Conservation (phyloP, 2,113 vertebrate genomes). For the Rhizomys pruinosus region DNA sequence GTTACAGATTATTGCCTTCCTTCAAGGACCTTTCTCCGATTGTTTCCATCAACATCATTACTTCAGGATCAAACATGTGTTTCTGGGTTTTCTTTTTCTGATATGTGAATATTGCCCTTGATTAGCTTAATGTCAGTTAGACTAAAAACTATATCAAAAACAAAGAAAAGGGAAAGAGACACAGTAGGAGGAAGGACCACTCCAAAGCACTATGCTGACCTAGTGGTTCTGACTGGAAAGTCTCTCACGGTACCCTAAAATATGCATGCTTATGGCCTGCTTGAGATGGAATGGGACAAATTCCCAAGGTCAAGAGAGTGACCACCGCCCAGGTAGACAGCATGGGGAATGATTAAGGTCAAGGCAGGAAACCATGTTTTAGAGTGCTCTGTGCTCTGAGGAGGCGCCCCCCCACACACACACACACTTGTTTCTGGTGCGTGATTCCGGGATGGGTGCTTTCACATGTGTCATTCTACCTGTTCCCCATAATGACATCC, state of each 20-base stretch:
- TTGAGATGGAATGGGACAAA: fast-evolving
- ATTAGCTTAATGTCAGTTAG: background rate
- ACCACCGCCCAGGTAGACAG: background rate
- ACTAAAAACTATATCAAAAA: background rate
- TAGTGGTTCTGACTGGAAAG: fast-evolving
- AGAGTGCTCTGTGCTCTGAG: background rate
- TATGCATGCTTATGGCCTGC: background rate
- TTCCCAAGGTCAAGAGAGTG: background rate
- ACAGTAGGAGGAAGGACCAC: no score
- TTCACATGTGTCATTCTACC: background rate
- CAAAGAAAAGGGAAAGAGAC: background rate
- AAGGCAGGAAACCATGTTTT: background rate
- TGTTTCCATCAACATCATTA: background rate
- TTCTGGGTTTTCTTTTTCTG: background rate
- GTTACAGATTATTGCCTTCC: background rate
- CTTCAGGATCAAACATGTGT: background rate
- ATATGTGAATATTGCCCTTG: background rate
- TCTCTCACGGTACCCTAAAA: background rate
- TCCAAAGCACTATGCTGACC: background rate
- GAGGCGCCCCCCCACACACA: background rate
- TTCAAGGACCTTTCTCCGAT: background rate
- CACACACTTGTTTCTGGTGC: background rate
- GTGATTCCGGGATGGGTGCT: background rate
- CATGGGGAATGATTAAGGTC: background rate
- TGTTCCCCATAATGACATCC: background rate